Evolutionary conservation across 2,888 invertebrate genomes (phyloP).

Genomic region (Trypoxylon attenuatum): DNA sequence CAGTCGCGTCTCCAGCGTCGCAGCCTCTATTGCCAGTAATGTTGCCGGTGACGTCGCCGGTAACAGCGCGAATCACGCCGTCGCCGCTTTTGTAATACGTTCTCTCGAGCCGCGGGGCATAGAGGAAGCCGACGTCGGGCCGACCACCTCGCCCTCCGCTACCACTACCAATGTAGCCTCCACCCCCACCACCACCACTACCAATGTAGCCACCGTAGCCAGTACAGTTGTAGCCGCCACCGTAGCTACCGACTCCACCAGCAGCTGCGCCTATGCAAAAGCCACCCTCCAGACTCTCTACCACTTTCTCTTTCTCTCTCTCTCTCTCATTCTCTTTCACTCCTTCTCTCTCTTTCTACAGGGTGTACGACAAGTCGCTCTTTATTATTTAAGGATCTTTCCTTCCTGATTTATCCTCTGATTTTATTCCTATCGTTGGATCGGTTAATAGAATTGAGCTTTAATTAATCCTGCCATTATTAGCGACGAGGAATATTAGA

Average conservation of each 20-base stretch:
- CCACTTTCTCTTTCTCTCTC: no score
- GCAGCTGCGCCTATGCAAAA: conserved; percentile 55
- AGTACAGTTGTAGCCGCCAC: conserved; percentile 23
- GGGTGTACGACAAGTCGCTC: no score
- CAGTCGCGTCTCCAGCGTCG: neutral
- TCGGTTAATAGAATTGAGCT: no score
- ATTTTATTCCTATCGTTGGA: no score
- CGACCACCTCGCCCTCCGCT: conserved; percentile 62
- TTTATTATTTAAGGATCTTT: no score
- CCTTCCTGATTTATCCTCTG: no score
- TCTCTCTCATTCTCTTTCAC: no score
- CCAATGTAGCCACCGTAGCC: conserved; percentile 62
- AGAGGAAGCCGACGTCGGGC: conserved; percentile 1
- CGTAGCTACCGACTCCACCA: conserved; percentile 73
- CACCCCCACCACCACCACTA: conserved; percentile 69
- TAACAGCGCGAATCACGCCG: neutral
- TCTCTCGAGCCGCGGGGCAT: conserved; percentile 62
- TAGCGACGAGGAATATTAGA: no score
- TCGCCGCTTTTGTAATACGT: conserved; percentile 73
- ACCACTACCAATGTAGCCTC: conserved; percentile 23
- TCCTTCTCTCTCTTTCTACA: no score
- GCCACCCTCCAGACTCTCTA: conserved; percentile 29
- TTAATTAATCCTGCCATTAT: no score
- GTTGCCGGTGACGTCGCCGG: no score
- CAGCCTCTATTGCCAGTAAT: neutral